Percentiles rank a stretch among this genome's conserved stretches.
phyloP scores from a whole-genome alignment of 2,888 invertebrate species.

The Epinotia brunnichana region DNA sequence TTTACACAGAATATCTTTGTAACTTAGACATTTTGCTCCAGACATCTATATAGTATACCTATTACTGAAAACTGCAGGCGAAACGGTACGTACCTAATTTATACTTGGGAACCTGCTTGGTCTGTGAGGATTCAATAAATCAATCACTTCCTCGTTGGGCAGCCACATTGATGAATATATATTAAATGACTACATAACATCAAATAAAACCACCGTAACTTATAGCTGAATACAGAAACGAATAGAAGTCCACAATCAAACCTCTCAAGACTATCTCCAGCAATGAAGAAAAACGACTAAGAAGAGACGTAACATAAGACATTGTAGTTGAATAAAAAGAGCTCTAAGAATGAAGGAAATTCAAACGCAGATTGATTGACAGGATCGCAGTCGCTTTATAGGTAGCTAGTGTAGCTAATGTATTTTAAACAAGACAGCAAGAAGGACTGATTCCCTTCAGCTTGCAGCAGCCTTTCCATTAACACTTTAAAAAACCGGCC shows the following conservation, averaged over 20 bases:
- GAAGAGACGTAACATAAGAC: background rate
- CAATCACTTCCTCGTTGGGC: background rate
- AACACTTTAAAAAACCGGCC: background rate
- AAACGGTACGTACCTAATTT: background rate
- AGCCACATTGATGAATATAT: background rate
- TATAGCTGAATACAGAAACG: no score
- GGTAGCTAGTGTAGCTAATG: background rate
- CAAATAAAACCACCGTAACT: no score
- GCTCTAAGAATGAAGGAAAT: background rate
- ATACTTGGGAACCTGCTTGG: no score
- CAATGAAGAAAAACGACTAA: no score
- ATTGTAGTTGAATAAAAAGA: background rate
- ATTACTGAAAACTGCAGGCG: background rate
- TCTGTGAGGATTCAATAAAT: background rate
- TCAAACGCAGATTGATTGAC: background rate
- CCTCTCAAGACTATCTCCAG: fast-evolving
- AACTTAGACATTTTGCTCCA: background rate
- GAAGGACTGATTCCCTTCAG: background rate
- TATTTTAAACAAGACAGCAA: background rate
- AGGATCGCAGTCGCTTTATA: background rate
- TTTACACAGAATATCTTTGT: background rate
- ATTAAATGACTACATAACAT: no score
- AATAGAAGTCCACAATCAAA: no score
- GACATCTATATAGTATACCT: background rate
- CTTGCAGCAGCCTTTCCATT: background rate